Conservation (phyloP, 1,140 invertebrate genomes). For the Tigriopus japonicus region DNA sequence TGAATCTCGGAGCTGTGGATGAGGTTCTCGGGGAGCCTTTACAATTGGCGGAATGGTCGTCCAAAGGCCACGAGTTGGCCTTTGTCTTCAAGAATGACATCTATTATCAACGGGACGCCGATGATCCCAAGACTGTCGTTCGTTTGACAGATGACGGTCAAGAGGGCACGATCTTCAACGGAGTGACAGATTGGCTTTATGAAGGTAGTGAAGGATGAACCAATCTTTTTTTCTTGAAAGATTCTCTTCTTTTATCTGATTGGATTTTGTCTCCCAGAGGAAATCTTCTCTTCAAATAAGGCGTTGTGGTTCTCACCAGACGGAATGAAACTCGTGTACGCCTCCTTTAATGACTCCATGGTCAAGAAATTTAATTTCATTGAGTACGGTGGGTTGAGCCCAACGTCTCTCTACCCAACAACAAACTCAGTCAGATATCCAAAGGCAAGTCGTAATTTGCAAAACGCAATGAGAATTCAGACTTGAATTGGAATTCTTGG, state of each 20-base stretch:
- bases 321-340: constrained; percentile 52
- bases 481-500: not conserved
- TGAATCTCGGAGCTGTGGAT: not conserved
- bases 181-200: constrained; percentile 59
- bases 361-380: constrained; percentile 26
- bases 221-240: constrained; percentile 8
- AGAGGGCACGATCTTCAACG: constrained; percentile 50
- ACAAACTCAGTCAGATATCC: constrained; percentile 25
- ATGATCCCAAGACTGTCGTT: constrained; percentile 29
- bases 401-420: constrained; percentile 19
- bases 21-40: not conserved
- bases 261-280: constrained; percentile 42
- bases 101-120: constrained; percentile 25
- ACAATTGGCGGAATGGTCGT: constrained; percentile 14
- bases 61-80: constrained; percentile 14
- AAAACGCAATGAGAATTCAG: not conserved
- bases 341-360: constrained; percentile 55
- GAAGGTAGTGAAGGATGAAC: constrained; percentile 40
- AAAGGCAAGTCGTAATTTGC: constrained; percentile 20
- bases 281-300: constrained; percentile 60
- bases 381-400: constrained; percentile 42
- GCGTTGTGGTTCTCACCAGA: constrained; percentile 74
- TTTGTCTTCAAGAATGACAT: constrained; percentile 12
- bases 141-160: constrained; percentile 38
- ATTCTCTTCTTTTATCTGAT: not conserved